Evolutionary conservation across 2,797 vertebrate genomes (phyloP).

Genomic region (Enteromius mattozi): DNA sequence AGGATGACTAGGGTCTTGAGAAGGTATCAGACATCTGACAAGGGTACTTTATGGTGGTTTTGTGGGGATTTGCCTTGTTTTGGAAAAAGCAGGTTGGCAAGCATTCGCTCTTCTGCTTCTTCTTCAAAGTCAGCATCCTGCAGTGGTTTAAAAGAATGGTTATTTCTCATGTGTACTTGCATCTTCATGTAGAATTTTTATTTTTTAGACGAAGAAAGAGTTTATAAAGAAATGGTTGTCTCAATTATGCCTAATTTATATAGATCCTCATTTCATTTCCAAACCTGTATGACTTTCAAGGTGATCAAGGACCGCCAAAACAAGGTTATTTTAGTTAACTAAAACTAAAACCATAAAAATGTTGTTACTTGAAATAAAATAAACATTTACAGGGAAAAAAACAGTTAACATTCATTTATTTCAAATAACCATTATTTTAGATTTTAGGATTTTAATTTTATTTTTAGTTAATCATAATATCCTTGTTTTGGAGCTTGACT

Average conservation of each 20-base stretch:
- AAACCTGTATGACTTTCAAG: not conserved
- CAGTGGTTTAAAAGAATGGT: not conserved
- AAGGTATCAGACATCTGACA: slow-evolving; percentile 12
- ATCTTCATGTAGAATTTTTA: not conserved
- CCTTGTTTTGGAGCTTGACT: not conserved
- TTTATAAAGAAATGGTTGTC: not conserved
- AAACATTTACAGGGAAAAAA: no score
- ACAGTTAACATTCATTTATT: no score
- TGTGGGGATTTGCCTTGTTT: slow-evolving; percentile 13
- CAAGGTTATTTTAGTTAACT: not conserved
- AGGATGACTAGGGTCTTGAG: not conserved
- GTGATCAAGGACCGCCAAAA: not conserved
- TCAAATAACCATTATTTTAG: no score
- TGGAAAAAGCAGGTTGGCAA: slow-evolving; percentile 14
- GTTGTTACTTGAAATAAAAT: no score
- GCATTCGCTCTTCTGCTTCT: not conserved
- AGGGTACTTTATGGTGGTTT: slow-evolving; percentile 4
- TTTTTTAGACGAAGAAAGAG: not conserved
- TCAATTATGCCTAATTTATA: not conserved
- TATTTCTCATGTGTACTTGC: not conserved
- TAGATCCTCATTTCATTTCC: not conserved
- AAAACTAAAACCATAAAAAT: not conserved
- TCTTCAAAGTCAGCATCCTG: not conserved
- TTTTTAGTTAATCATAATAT: no score
- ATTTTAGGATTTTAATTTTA: no score